Conservation (phyloP, 1,140 invertebrate species). For the Magallana gigas region DNA sequence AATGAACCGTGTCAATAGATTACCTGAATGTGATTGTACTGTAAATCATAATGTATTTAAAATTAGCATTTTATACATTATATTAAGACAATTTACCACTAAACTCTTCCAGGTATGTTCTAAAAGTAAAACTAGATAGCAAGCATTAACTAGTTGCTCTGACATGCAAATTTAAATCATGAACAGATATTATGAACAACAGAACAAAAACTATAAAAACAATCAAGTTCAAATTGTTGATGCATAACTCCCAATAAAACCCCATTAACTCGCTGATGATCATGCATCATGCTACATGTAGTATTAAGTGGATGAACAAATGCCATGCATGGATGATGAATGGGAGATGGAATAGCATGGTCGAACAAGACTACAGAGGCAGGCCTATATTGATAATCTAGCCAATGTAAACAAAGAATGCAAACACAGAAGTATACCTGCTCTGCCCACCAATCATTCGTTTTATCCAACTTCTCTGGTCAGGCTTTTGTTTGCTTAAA, state of each 20-base stretch:
- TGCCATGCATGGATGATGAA: constrained; percentile 1
- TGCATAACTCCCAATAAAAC: too few relatives aligned
- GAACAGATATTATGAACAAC: too few relatives aligned
- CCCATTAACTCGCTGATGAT: neutral
- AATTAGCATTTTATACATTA: neutral
- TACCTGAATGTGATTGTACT: neutral
- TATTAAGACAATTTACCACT: neutral
- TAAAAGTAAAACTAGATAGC: too few relatives aligned
- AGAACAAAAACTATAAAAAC: too few relatives aligned
- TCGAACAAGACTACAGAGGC: neutral
- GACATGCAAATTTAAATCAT: too few relatives aligned
- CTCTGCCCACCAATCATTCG: constrained; percentile 9
- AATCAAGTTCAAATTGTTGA: too few relatives aligned
- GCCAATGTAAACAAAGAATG: constrained; percentile 15
- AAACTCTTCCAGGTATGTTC: too few relatives aligned
- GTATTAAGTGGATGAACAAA: neutral
- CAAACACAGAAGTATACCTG: constrained; percentile 6
- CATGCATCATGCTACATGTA: constrained; percentile 7
- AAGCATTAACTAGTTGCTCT: too few relatives aligned
- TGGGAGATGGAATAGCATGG: neutral
- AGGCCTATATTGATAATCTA: neutral
- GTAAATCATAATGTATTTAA: constrained; percentile 18
- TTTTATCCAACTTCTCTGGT: constrained; percentile 22
- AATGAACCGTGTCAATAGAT: neutral
- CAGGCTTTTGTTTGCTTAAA: constrained; percentile 31